Evolutionary conservation across 2,888 invertebrate genomes (phyloP).

Genomic region (Dryobota labecula): DNA sequence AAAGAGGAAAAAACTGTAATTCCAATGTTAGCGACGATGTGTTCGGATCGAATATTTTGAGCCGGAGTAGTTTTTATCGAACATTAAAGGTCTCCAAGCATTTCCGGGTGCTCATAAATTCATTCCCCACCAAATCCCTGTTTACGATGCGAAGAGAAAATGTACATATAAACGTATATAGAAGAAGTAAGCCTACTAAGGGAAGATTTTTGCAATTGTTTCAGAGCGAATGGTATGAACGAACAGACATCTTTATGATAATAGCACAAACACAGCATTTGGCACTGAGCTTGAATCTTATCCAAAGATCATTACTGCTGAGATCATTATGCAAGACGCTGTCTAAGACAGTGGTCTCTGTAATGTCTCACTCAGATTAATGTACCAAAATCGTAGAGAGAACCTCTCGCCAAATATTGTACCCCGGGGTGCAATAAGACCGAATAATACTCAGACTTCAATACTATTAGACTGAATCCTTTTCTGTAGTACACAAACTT

Average conservation of each 20-base stretch:
- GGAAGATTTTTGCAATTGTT: conserved; percentile 47
- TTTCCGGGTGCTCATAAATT: conserved; percentile 43
- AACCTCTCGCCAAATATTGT: conserved; percentile 55
- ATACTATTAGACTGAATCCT: conserved; percentile 42
- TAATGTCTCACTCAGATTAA: conserved; percentile 66
- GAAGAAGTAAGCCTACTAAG: conserved; percentile 13
- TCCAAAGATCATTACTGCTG: conserved; percentile 55
- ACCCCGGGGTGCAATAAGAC: conserved; percentile 58
- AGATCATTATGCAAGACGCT: conserved; percentile 69
- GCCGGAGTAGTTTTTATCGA: conserved; percentile 20
- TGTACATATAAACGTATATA: conserved; percentile 10
- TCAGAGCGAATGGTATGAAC: conserved; percentile 27
- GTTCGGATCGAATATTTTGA: conserved; percentile 31
- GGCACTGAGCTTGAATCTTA: conserved; percentile 64
- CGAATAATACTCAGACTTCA: conserved; percentile 39
- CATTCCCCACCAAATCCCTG: conserved; percentile 29
- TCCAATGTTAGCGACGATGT: conserved; percentile 24
- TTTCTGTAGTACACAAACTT: conserved; percentile 24
- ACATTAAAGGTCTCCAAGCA: conserved; percentile 9
- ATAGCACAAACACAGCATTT: conserved; percentile 50
- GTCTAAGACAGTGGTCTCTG: conserved; percentile 61
- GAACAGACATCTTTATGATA: conserved; percentile 53
- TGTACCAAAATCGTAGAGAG: conserved; percentile 56
- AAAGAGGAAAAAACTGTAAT: conserved; percentile 27
- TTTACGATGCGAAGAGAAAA: conserved; percentile 10